These are phyloP conservation scores for Luscinia megarhynchos DNA, from an alignment of 2,797 vertebrate genomes.

Conservation along the genomic window DNA sequence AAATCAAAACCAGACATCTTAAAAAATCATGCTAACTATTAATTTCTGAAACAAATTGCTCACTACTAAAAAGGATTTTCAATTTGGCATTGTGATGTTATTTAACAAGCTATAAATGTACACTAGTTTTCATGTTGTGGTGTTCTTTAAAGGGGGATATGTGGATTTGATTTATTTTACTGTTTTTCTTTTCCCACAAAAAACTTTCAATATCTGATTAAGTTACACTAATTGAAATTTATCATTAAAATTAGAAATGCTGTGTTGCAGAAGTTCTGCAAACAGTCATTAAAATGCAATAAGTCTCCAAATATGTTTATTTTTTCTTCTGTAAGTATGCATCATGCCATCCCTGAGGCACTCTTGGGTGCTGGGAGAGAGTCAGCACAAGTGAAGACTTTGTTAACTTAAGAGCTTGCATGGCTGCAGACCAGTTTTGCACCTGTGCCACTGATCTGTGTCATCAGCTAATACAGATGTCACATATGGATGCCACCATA, in stretches of 20 bases:
- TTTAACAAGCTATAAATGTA: not conserved
- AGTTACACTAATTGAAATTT: not conserved
- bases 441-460: not conserved
- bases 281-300: not conserved
- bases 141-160: not conserved
- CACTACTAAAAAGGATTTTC: not conserved
- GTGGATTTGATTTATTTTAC: fast-evolving
- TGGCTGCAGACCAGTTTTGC: not conserved
- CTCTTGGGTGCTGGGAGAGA: not conserved
- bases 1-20: not conserved
- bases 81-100: not conserved
- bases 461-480: not conserved
- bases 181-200: not conserved
- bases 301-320: not conserved
- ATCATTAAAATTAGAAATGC: not conserved
- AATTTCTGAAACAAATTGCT: not conserved
- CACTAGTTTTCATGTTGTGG: too few relatives aligned
- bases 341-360: not conserved
- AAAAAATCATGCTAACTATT: not conserved
- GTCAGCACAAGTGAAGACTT: not conserved
- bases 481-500: not conserved
- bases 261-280: not conserved
- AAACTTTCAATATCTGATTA: not conserved
- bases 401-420: not conserved
- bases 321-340: not conserved